phyloP scores from a whole-genome alignment of 2,113 vertebrate genomes.

The Dendrocopos noguchii region DNA sequence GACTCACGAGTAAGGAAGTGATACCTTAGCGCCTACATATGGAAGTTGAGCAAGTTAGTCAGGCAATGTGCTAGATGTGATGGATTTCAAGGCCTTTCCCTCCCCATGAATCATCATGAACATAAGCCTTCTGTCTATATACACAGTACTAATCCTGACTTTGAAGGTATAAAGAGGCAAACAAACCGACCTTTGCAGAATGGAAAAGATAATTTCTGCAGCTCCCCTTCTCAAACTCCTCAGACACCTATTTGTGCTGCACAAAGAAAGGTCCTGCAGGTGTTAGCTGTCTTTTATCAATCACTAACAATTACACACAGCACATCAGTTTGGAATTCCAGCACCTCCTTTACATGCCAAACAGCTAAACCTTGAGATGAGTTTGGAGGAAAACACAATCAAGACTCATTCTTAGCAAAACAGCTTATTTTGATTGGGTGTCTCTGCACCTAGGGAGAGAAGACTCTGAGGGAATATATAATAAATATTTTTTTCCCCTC shows the following conservation, averaged over 20 bases:
- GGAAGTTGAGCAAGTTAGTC: conserved; percentile 9
- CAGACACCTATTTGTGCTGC: conserved; percentile 28
- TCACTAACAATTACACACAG: conserved; percentile 80
- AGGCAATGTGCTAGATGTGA: conserved; percentile 18
- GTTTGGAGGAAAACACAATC: not conserved
- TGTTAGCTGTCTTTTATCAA: conserved; percentile 82
- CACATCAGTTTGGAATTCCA: conserved; percentile 77
- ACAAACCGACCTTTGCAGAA: conserved; percentile 24
- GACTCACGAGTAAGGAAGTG: not conserved
- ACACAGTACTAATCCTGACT: conserved; percentile 67
- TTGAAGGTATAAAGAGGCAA: conserved; percentile 61
- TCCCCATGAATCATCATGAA: conserved; percentile 46
- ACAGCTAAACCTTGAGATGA: not conserved
- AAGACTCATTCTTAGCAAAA: not conserved
- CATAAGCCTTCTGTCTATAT: conserved; percentile 40
- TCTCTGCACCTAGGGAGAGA: not conserved
- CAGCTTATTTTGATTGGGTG: not conserved
- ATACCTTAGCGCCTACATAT: not conserved
- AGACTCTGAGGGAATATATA: not conserved
- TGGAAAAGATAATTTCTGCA: conserved; percentile 32
- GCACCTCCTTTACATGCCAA: conserved; percentile 21
- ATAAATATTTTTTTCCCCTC: not conserved
- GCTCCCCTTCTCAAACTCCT: conserved; percentile 21
- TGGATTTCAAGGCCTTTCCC: conserved; percentile 40
- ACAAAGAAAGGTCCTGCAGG: conserved; percentile 53